Base-by-base conservation (phyloP, 1,140 invertebrate species). In the Drosophila persimilis region DNA sequence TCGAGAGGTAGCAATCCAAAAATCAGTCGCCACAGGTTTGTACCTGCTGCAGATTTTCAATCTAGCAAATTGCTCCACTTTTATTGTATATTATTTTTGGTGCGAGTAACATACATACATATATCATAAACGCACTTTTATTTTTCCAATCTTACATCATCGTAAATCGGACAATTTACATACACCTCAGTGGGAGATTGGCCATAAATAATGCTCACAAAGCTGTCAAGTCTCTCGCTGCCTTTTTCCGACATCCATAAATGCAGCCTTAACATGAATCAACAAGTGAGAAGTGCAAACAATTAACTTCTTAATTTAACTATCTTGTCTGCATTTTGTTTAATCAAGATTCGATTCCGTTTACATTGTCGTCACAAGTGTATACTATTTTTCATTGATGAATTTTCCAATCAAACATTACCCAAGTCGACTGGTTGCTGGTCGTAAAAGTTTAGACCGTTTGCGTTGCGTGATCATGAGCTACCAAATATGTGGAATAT, bases 401-500 rank as follows among this genome's bases (percentile, higher is more conserved):
- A 43, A 48, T 74, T 58, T 53, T 24, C 31, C 20, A 58, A 53
- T 64, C 11, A 44, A 31, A 22, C 41, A 41, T 60, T 47, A 41
- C 35, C 46, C 13, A 43, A 53, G 22, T 47, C 7, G 6, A 17
- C 51, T 71, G 15, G n/a, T 15, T 54, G 22, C 17, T 39, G 41
- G 7, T 17, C 20, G 66, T 66, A 70, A 66, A 73, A 77, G 60
- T 77, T 50, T 56, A 71, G 61, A 69, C 60, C 57, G 67, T 83
- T 57, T 51, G 48, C 44, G 26, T 54, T 53, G 20, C 61, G 60
- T 76, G 72, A 20, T 80, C 76, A 73, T 70, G 77, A 80, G 47
- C 77, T 71, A 65, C 44, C 73, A 84, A 70, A 50, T 74, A 39
- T 39, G 35, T 39, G 35, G 35, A 39, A 39, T 39, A 80, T 77